Conservation (phyloP, 2,113 vertebrate genomes). For the Corynorhinus townsendii region DNA sequence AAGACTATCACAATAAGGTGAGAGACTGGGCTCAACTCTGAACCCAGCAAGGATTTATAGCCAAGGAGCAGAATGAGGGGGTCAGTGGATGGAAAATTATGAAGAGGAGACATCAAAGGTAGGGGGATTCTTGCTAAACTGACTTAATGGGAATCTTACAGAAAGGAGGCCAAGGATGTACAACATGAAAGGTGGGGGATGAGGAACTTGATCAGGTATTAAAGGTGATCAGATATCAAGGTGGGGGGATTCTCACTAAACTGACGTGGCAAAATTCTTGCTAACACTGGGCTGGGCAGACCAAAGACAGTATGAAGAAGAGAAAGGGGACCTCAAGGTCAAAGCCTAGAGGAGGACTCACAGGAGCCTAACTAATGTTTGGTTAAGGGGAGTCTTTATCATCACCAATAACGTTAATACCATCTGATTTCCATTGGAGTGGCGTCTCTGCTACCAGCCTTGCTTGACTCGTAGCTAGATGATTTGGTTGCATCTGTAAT, state of each 20-base stretch:
- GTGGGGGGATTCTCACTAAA: neutral
- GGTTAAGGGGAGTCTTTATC: neutral
- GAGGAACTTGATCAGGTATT: neutral
- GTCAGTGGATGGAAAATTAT: neutral
- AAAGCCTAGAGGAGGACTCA: neutral
- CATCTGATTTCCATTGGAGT: neutral
- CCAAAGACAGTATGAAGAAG: neutral
- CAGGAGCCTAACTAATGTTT: no score
- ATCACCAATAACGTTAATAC: neutral
- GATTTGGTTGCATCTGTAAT: neutral
- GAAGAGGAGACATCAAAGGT: neutral
- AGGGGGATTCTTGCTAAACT: neutral
- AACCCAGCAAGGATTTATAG: neutral
- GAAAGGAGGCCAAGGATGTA: neutral
- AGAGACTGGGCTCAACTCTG: neutral
- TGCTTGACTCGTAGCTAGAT: neutral
- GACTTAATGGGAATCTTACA: neutral
- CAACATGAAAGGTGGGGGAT: neutral
- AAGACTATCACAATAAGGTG: neutral
- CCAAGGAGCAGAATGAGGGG: neutral
- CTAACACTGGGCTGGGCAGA: neutral
- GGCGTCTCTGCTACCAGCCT: neutral
- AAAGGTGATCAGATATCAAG: neutral
- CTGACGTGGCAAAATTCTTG: neutral
- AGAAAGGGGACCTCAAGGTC: neutral